Base-by-base conservation (phyloP, 1,140 invertebrate genomes). In the Drosophila pandora region DNA sequence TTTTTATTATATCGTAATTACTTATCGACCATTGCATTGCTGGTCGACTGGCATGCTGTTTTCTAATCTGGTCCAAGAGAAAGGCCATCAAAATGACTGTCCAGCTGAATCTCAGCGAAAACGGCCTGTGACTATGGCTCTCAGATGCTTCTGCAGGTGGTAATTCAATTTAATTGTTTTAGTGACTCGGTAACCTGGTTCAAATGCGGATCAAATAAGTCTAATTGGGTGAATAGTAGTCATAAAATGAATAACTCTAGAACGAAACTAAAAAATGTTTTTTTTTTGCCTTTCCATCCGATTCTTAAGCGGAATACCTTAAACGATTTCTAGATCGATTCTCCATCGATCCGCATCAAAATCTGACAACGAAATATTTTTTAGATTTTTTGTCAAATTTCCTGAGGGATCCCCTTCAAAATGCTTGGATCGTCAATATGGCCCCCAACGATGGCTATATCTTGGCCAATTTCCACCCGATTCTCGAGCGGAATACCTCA, bases 141-240 rank as follows among this genome's bases (percentile, higher is more conserved):
- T 17, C 47, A 45, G 48, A 77, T 45, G 45, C 45, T 32, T 41
- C 25, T 43, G 61, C 74, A 87, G 63, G 72, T 77, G 77, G 78
- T 73, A 85, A 80, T 77, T 80, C 37, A 22, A 37, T 74, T 69
- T 76, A 80, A 85, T 85, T 77, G 41, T 47, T 25, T 47, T n/a
- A 64, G 52, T 63, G 62, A 39, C 17, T 30, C 28, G 10, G 17
- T 79, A 72, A 54, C 59, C 12, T 22, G 30, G 22, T 69, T 52
- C 60, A 49, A 64, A 63, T 41, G 49, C 9, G 13, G 8, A 1
- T 23, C 2, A 0, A 22, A 48, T 43, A 17, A 25, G 2, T 30
- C 2, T n/a, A 10, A 55, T 37, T 37, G 34, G 34, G 34, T 4
- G 34, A 4, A 3, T n/a, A 10, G 41, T 43, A 43, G 17, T 21